Evolutionary conservation across 1,140 invertebrate species (phyloP).

Genomic region (Drosophila lowei): DNA sequence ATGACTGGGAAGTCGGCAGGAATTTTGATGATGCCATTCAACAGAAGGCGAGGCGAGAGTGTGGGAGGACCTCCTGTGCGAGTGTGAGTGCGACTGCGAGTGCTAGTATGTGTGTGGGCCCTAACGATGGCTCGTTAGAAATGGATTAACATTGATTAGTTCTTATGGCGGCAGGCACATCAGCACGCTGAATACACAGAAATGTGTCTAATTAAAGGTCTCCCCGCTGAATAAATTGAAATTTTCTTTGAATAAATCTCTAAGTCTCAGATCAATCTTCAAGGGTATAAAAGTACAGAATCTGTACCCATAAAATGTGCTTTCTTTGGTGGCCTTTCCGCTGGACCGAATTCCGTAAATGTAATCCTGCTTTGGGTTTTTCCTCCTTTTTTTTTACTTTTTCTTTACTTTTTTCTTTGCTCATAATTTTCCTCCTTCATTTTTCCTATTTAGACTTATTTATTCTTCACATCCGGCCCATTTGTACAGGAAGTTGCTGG

Average conservation of each 20-base stretch:
- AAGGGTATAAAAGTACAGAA: conserved; percentile 21
- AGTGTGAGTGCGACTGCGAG: not conserved
- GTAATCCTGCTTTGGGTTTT: conserved; percentile 26
- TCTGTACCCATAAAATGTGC: conserved; percentile 31
- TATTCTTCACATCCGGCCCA: conserved; percentile 64
- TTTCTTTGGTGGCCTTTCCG: conserved; percentile 19
- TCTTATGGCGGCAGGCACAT: conserved; percentile 16
- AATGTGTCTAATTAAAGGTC: conserved; percentile 46
- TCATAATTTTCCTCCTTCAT: conserved; percentile 55
- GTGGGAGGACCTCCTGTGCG: conserved; percentile 13
- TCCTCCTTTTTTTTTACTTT: not conserved
- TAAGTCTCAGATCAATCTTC: conserved; percentile 32
- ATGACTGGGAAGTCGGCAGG: conserved; percentile 65
- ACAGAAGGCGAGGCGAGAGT: conserved; percentile 2
- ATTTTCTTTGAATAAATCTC: conserved; percentile 56
- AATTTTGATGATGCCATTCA: conserved; percentile 68
- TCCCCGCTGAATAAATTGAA: conserved; percentile 17
- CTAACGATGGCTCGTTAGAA: conserved; percentile 75
- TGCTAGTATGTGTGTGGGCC: conserved; percentile 6
- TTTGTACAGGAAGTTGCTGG: conserved; percentile 61
- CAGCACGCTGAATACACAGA: not conserved
- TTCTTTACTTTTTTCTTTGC: not conserved
- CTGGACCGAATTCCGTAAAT: too few species aligned
- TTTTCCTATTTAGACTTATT: conserved; percentile 67
- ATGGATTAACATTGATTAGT: conserved; percentile 79